Evolutionary conservation across 2,113 vertebrate species (phyloP), one percentile per base, ranked within the genome.

Genomic region (Regulus satrapa): DNA sequence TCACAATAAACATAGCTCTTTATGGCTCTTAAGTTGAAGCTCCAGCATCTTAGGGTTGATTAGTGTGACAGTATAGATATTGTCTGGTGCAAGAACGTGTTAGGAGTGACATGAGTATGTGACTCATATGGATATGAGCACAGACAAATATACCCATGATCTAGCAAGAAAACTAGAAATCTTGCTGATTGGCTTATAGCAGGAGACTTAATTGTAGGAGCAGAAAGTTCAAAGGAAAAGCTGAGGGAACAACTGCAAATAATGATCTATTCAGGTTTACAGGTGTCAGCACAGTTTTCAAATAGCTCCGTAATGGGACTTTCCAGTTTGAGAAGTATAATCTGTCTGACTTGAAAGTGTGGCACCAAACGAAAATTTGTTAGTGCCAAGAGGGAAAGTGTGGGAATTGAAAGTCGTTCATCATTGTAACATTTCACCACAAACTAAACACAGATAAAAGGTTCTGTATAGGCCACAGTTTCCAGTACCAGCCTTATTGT

Each of bases 371-470:
- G 92, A 97, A 97, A 97, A 92, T 89, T 88, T 90, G 85, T 92
- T 94, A 95, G 95, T 89, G 69, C 64, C 91, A 96, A 87, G 48
- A 82, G 64, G 41, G 31, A 46, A 81, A 94, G 72, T 17, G 58
- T 62, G 54, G n/a, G 68, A 97, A 97, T 49, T 96, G 88, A 83
- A 97, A 97, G 80, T 67, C 95, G 94, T 96, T 95, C 62, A 79
- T 97, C 94, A 96, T 17, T 91, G 55, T 59, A 97, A 56, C 75
- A 46, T 34, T 91, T 95, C 72, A 59, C 55, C 48, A 43, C 74
- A 89, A 34, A 91, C 73, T 45, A 64, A 94, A 92, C 48, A 86
- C 83, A 97, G 94, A 95, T 90, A 97, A 95, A 92, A 66, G 43
- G 81, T 94, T 92, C 58, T 80, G 61, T 89, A 85, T 46, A 92